A percentile compares a stretch with the other conserved stretches of the same genome.
Evolutionary conservation across 1,140 invertebrate species (phyloP).

Genomic region (Acyrthosiphon pisum): DNA sequence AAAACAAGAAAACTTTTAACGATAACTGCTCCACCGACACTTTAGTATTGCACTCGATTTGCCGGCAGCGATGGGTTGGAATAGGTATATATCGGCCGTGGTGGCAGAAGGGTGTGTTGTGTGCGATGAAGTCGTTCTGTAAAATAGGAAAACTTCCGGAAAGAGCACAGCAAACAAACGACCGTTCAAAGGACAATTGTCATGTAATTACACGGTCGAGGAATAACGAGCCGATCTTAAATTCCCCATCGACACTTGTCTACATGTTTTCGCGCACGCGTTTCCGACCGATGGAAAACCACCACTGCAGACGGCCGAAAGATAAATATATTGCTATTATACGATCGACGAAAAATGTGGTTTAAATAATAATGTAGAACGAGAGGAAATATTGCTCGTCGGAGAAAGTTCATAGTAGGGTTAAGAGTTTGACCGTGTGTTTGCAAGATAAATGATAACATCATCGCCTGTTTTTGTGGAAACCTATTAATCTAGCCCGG

Average conservation of each 20-base stretch:
- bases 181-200: slow-evolving; percentile 44
- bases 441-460: neutral
- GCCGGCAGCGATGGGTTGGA: neutral
- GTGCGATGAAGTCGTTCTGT: neutral
- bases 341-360: neutral
- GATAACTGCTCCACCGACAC: slow-evolving; percentile 29
- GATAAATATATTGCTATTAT: neutral
- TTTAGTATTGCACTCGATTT: slow-evolving; percentile 43
- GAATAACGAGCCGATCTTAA: slow-evolving; percentile 22
- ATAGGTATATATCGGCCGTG: neutral
- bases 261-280: neutral
- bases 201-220: slow-evolving; percentile 45
- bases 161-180: slow-evolving; percentile 29
- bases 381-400: neutral
- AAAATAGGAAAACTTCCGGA: slow-evolving; percentile 39
- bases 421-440: neutral
- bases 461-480: neutral
- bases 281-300: neutral
- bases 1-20: slow-evolving; percentile 55
- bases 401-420: neutral
- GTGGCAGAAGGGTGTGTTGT: neutral
- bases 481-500: neutral
- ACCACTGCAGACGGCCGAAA: neutral
- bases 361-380: neutral
- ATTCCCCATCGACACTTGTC: slow-evolving; percentile 35